Evolutionary conservation across 1,140 invertebrate species (phyloP).

Genomic region (Conus betulinus): DNA sequence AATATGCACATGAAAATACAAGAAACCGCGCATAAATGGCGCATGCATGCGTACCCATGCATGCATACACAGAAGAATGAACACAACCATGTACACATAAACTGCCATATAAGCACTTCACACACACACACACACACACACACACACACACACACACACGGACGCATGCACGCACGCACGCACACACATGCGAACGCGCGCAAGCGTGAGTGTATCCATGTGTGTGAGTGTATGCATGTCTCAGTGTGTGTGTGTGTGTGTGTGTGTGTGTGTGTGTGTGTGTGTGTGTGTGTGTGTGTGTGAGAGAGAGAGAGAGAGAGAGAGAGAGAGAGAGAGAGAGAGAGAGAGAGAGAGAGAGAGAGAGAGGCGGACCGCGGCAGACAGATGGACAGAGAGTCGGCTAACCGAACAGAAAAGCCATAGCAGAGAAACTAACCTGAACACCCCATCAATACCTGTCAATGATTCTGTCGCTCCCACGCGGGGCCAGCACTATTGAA

Average conservation of each 20-base stretch:
- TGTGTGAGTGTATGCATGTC: not conserved
- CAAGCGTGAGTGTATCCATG: not conserved
- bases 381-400: no score
- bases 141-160: not conserved
- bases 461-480: no score
- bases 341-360: no score
- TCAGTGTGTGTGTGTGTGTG: slow-evolving; percentile 7
- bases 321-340: no score
- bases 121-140: not conserved
- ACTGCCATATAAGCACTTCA: not conserved
- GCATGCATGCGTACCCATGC: not conserved
- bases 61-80: not conserved
- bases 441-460: no score
- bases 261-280: not conserved
- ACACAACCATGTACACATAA: not conserved
- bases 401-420: no score
- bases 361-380: no score
- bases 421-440: no score
- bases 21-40: not conserved
- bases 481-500: no score
- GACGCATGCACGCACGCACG: not conserved
- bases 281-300: not conserved
- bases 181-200: not conserved
- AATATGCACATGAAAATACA: not conserved
- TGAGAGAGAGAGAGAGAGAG: no score